These are phyloP conservation scores for Ochropacha duplaris DNA, from an alignment of 2,888 invertebrate genomes.

Conservation along the genomic window DNA sequence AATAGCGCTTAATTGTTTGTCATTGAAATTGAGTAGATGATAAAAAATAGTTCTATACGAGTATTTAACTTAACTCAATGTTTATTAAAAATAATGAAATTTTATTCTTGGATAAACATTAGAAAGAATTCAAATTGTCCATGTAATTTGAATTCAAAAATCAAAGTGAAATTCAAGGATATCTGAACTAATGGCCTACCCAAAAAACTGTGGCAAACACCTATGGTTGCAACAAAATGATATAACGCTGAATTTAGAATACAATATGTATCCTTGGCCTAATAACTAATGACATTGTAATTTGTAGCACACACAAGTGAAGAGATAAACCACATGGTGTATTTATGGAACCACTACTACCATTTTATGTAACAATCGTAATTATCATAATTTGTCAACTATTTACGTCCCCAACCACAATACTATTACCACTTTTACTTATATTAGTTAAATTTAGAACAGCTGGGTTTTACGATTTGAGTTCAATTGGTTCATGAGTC, in stretches of 20 bases:
- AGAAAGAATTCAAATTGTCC: no score
- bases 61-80: no score
- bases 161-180: no score
- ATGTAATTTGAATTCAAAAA: no score
- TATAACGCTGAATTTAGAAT: not conserved
- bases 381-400: not conserved
- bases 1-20: not conserved
- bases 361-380: not conserved
- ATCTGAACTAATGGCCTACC: not conserved
- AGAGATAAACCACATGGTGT: not conserved
- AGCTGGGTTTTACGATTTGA: not conserved
- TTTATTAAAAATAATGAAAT: no score
- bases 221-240: not conserved
- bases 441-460: not conserved
- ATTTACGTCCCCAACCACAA: not conserved
- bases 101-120: no score
- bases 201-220: not conserved
- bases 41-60: no score
- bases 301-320: not conserved
- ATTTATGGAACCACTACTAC: not conserved
- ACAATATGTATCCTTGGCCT: slow-evolving; percentile 1
- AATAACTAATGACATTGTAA: not conserved
- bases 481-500: not conserved
- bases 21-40: no score
- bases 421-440: not conserved